Base-by-base conservation (phyloP, 2,113 vertebrate species). In the Cyprinus carpio region DNA sequence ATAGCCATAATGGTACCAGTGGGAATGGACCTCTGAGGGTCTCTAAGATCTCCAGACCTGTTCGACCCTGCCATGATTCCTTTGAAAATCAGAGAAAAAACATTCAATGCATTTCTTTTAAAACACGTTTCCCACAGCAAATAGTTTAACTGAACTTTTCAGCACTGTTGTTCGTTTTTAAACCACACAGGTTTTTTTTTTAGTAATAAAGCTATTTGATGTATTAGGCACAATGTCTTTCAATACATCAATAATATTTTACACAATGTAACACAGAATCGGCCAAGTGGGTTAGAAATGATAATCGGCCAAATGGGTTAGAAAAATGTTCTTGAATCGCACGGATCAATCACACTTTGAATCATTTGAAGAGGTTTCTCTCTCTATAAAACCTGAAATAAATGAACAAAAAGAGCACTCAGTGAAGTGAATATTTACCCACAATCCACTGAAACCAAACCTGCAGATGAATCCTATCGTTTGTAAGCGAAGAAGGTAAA, bases 31-130 rank as follows among this genome's bases (percentile, higher is more conserved):
- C 95, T 96, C 92, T 99, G 97, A 40, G 97, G 97, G 60, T 99
- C 97, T 93, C 92, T 94, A 78, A 99, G 95, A 90, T 98, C 97
- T 84, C 98, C 98, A 6, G 98, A 99, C 67, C 98, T 94, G 90
- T 99, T 99, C 3, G 97, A 99, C 79, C 98, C 98, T 8, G 98
- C 98, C 97, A 99, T 98, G 87, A 99, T 99, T 83, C 97, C 97
- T 99, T 88, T 3, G 87, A 83, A 75, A 71, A 79, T 6, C 13
- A 67, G 79, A n/a, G 49, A 69, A 40, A 40, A 82, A 56, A 56
- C 54, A 34, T 56, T 7, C 25, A 2, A 67, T 31, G 1, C 58
- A 25, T 79, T 58, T 23, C 16, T 49, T 54, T 31, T 31, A 76
- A 54, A 54, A 9, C 8, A 20, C 1, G 2, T 54, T 76, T 54